phyloP scores from a whole-genome alignment of 2,797 vertebrate genomes.

The Serranus cabrilla region DNA sequence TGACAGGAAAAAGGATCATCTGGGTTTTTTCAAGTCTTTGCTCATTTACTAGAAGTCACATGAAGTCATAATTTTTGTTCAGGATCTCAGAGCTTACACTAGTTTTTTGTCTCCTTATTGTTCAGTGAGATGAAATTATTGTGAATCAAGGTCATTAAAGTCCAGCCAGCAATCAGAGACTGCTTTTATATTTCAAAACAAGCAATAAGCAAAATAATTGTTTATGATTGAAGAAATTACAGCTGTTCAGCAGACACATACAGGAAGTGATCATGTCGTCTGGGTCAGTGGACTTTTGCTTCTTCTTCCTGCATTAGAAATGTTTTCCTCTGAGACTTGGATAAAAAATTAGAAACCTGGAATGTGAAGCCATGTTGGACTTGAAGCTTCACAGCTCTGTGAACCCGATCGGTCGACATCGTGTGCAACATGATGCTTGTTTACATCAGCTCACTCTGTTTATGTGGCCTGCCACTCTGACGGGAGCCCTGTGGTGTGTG shows the following conservation, averaged over 20 bases:
- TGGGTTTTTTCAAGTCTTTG: slow-evolving; percentile 34
- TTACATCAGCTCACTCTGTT: slow-evolving; percentile 63
- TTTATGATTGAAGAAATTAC: too few species aligned
- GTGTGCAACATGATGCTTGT: slow-evolving; percentile 60
- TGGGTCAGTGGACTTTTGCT: too few species aligned
- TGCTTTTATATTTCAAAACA: too few species aligned
- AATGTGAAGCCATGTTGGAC: slow-evolving; percentile 14
- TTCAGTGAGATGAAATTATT: too few species aligned
- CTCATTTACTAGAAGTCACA: slow-evolving; percentile 40
- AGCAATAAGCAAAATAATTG: too few species aligned
- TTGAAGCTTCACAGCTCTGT: slow-evolving; percentile 45
- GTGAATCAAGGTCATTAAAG: too few species aligned
- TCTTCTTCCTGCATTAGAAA: too few species aligned
- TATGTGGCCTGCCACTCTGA: slow-evolving; percentile 60
- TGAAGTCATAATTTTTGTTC: slow-evolving; percentile 15
- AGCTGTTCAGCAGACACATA: too few species aligned
- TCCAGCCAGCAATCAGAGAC: too few species aligned
- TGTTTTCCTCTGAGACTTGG: not conserved
- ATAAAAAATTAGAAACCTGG: slow-evolving; percentile 20
- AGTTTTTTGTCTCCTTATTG: too few species aligned
- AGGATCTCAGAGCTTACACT: too few species aligned
- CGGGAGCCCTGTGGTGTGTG: slow-evolving; percentile 42
- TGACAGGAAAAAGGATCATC: slow-evolving; percentile 38
- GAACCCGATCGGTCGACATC: slow-evolving; percentile 21
- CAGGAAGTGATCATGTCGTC: too few species aligned